Conservation (phyloP, 2,113 vertebrate genomes). For the Tupaia tana region DNA sequence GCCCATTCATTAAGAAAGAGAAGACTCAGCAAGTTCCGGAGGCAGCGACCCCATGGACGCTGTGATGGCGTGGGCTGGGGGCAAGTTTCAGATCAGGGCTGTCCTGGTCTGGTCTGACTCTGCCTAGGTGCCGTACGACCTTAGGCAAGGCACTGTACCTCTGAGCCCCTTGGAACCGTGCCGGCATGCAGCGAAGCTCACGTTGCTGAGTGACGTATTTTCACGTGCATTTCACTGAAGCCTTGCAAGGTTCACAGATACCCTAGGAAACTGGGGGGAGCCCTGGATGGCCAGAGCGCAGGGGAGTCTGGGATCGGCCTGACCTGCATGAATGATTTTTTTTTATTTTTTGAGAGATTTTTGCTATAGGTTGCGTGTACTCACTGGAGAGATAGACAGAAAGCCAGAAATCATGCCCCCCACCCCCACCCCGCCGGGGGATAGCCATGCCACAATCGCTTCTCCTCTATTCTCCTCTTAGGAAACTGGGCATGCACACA, state of each 20-base stretch:
- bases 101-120: background rate
- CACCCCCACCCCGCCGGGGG: no score
- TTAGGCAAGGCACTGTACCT: background rate
- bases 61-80: rapidly evolving
- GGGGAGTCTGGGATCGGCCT: background rate
- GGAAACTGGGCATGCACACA: no score
- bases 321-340: no score
- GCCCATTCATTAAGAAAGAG: constrained; percentile 58
- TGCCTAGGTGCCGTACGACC: background rate
- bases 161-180: background rate
- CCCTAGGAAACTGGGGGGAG: background rate
- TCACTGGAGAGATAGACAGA: no score
- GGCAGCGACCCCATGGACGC: background rate
- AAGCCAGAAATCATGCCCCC: no score
- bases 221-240: background rate
- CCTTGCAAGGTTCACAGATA: background rate
- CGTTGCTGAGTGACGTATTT: rapidly evolving
- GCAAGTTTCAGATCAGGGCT: background rate
- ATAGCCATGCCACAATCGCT: no score
- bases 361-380: no score
- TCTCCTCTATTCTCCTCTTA: no score
- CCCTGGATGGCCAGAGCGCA: background rate
- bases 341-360: no score
- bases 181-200: rapidly evolving
- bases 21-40: background rate